Conservation (phyloP, 92 coral and sea anemone genomes). For the Nematostella vectensis region DNA sequence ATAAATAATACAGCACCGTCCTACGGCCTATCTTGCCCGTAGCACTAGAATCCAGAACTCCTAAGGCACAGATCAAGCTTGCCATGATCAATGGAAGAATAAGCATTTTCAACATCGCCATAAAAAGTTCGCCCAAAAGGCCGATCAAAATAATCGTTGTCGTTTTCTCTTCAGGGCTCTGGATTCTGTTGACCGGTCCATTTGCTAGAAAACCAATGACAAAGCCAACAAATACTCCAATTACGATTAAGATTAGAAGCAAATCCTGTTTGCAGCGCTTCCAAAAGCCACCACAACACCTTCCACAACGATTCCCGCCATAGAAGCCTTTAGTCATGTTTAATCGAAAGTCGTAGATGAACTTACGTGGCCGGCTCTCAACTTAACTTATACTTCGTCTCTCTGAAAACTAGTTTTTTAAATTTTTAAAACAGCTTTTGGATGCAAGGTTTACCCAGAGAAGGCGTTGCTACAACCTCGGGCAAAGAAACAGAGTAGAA, state of each 20-base stretch:
- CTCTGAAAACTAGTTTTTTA: no score
- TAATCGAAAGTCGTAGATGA: no score
- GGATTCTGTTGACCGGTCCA: constrained; percentile 53
- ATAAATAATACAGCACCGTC: constrained; percentile 55
- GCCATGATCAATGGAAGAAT: constrained; percentile 69
- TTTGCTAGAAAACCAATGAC: constrained; percentile 62
- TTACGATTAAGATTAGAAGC: constrained; percentile 58
- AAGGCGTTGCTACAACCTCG: no score
- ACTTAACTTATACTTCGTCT: no score
- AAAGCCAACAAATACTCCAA: constrained; percentile 75
- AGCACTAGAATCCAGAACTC: constrained; percentile 55
- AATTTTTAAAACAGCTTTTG: no score
- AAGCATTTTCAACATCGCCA: constrained; percentile 63
- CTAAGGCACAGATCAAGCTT: constrained; percentile 63
- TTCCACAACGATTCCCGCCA: constrained; percentile 37
- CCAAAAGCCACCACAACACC: constrained; percentile 25
- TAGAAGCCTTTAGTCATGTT: no score
- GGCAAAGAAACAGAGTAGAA: no score
- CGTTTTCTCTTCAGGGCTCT: constrained; percentile 42
- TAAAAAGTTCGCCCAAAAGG: constrained; percentile 64
- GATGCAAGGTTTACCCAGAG: no score
- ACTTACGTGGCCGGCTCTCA: no score
- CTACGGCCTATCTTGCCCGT: constrained; percentile 65
- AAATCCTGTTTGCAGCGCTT: constrained; percentile 46
- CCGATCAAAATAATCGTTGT: constrained; percentile 61